These are phyloP conservation scores for Cotesia congregata DNA, from an alignment of 2,888 invertebrate genomes.

Conservation along the genomic window DNA sequence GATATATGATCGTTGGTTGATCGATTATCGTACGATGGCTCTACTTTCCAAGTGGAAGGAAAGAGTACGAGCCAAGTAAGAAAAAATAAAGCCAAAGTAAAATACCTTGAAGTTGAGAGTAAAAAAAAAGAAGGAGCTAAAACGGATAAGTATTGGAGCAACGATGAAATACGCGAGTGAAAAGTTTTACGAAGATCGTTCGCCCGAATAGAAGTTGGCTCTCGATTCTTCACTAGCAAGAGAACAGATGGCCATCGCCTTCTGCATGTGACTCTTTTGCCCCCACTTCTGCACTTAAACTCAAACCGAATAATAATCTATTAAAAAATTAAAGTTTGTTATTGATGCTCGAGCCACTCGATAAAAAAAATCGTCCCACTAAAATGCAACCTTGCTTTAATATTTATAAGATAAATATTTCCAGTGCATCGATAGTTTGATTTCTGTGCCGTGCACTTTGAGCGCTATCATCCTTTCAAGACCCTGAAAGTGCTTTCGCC, in stretches of 20 bases:
- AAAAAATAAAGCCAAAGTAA: not conserved
- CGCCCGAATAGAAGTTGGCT: slow-evolving; percentile 32
- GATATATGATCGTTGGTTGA: slow-evolving; percentile 37
- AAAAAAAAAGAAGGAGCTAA: slow-evolving; percentile 15
- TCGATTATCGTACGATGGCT: slow-evolving; percentile 36
- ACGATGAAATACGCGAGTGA: slow-evolving; percentile 39
- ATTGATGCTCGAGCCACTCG: slow-evolving; percentile 13
- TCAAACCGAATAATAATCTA: slow-evolving; percentile 31
- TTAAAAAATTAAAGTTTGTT: slow-evolving; percentile 16
- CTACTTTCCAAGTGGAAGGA: slow-evolving; percentile 12
- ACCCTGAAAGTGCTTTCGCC: not conserved
- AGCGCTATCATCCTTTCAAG: not conserved
- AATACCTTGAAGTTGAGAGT: not conserved
- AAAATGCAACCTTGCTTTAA: too few relatives aligned
- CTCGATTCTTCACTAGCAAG: slow-evolving; percentile 20
- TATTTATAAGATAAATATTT: too few relatives aligned
- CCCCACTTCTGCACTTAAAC: not conserved
- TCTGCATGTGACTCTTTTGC: slow-evolving; percentile 32
- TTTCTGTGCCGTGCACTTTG: not conserved
- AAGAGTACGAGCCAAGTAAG: not conserved
- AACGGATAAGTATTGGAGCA: slow-evolving; percentile 33
- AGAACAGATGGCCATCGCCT: slow-evolving; percentile 40
- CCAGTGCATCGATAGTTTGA: not conserved
- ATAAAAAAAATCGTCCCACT: too few relatives aligned
- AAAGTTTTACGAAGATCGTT: slow-evolving; percentile 38